Evolutionary conservation across 1,140 invertebrate genomes (phyloP).

Genomic region (Centruroides sculpturatus): DNA sequence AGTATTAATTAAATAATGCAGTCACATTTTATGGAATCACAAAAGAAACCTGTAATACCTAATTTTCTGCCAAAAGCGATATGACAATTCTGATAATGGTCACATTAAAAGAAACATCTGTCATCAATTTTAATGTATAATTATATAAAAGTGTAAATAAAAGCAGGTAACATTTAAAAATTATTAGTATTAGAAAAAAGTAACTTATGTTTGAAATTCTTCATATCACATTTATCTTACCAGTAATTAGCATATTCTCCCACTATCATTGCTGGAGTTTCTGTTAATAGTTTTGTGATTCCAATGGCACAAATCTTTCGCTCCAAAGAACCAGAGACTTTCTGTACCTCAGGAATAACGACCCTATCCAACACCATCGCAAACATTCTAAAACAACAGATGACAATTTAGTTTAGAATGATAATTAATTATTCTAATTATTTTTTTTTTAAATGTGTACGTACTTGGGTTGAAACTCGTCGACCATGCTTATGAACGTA

Average conservation of each 20-base stretch:
- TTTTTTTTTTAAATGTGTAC: constrained; percentile 20
- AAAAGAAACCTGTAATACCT: too few relatives aligned
- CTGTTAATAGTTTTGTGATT: constrained; percentile 65
- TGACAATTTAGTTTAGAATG: too few relatives aligned
- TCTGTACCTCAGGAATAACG: constrained; percentile 68
- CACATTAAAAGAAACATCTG: too few relatives aligned
- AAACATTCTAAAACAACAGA: constrained; percentile 57
- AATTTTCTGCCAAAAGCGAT: too few relatives aligned
- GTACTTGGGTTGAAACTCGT: constrained; percentile 72
- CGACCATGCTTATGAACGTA: constrained; percentile 57
- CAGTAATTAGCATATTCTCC: constrained; percentile 49
- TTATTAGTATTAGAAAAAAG: too few relatives aligned
- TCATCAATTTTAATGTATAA: too few relatives aligned
- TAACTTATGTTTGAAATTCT: not conserved
- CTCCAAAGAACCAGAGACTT: constrained; percentile 63
- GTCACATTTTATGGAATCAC: too few relatives aligned
- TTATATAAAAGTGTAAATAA: too few relatives aligned
- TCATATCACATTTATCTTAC: too few relatives aligned
- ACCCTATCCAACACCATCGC: constrained; percentile 83
- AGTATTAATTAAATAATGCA: too few relatives aligned
- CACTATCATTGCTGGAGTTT: constrained; percentile 46
- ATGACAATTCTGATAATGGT: too few relatives aligned
- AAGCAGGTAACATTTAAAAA: too few relatives aligned
- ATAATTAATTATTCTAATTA: not conserved
- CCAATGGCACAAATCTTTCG: constrained; percentile 80